Evolutionary conservation across 2,797 vertebrate genomes (phyloP), one percentile per base, ranked within the genome.

Genomic region (Oreortyx pictus): DNA sequence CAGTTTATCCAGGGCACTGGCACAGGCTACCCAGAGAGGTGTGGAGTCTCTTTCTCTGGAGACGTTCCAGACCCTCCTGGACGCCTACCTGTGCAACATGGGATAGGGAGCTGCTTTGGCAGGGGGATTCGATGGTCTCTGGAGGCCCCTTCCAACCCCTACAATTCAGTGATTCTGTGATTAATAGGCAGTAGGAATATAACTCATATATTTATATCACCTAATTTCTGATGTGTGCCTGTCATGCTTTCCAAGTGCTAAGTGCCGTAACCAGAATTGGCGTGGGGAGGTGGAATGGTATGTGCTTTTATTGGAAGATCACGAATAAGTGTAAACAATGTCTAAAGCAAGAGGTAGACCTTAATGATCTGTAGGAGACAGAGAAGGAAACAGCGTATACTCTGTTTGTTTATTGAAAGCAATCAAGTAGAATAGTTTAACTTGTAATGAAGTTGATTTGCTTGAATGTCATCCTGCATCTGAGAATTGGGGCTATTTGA

Each of bases 351-450:
- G 49, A 62, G 54, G 29, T 56, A 68, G 75, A 66, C 71, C 50
- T 73, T 74, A 33, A 31, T 77, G 49, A 84, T 84, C 46, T 47
- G 35, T 37, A 64, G 60, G 61, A 89, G 46, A 29, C 27, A 44
- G 52, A n/a, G 46, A 41, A 73, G 35, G 33, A 61, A 61, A 52
- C 23, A 54, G 47, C 1, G 0, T 27, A 47, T 62, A 24, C 19
- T 31, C 59, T 75, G 33, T 68, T 68, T 68, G 33, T 50, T 64
- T 73, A 54, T 60, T 74, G 60, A 81, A 74, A 74, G 39, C 61
- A 73, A 50, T 78, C 59, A 82, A 75, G 31, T 35, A 62, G 80
- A 88, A 62, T 62, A 82, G 80, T 62, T 85, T 62, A 90, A 85
- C 50, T 54, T 79, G 37, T 71, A 75, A 79, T 64, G 47, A 78